Evolutionary conservation across 2,113 vertebrate species (phyloP).

Genomic region (Argyrosomus japonicus): DNA sequence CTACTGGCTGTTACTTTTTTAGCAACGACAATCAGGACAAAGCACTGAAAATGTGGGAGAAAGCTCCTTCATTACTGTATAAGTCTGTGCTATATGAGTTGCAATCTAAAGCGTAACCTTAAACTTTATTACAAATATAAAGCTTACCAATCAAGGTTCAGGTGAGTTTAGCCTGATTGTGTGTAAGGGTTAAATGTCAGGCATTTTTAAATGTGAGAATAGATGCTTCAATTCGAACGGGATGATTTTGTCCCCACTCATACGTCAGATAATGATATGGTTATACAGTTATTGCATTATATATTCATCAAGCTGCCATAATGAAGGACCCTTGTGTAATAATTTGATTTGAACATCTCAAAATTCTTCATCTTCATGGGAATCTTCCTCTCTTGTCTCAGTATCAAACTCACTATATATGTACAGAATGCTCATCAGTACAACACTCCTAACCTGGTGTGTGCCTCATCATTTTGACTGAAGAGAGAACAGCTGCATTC

Average conservation of each 20-base stretch:
- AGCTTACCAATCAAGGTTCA: background rate
- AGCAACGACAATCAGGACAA: background rate
- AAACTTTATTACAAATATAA: background rate
- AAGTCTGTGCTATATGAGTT: background rate
- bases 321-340: background rate
- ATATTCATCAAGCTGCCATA: background rate
- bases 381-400: background rate
- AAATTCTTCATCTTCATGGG: background rate
- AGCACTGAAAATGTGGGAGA: background rate
- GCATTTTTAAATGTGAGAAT: too few species aligned
- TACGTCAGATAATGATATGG: background rate
- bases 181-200: too few species aligned
- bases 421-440: background rate
- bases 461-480: background rate
- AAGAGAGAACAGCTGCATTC: background rate
- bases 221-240: too few species aligned
- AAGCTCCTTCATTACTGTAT: too few species aligned
- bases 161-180: background rate
- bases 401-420: background rate
- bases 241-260: background rate
- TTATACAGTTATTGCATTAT: background rate
- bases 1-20: too few species aligned
- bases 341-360: background rate
- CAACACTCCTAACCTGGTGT: background rate
- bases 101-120: background rate